phyloP scores from a whole-genome alignment of 37 sponge, comb jelly and placozoan genomes.

The Mnemiopsis leidyi region DNA sequence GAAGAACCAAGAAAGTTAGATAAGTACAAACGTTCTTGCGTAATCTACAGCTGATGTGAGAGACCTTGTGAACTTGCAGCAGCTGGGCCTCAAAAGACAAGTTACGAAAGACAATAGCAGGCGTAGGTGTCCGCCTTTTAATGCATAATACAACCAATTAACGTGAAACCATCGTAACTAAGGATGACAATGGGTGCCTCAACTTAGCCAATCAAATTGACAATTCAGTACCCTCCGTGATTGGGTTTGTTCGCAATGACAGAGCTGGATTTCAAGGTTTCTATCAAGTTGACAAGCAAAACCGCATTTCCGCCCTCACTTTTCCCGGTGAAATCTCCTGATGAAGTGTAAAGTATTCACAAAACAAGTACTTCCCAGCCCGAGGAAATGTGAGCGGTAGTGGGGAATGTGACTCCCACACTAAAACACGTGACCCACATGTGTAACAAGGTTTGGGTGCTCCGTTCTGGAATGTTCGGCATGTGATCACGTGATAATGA shows the following conservation, averaged over 20 bases:
- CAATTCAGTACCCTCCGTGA: neutral
- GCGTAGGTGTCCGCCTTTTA: neutral
- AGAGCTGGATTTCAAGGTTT: neutral
- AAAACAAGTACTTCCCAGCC: neutral
- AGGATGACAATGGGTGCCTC: neutral
- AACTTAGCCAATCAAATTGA: neutral
- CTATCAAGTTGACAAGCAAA: neutral
- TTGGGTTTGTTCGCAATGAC: neutral
- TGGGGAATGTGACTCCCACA: neutral
- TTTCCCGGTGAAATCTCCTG: neutral
- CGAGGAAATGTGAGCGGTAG: neutral
- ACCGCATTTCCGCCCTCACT: neutral
- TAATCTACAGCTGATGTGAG: too few species aligned
- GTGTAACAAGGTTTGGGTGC: neutral
- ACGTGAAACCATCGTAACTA: neutral
- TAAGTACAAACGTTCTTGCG: too few species aligned
- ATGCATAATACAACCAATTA: neutral
- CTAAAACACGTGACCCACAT: too few species aligned
- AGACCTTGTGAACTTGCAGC: too few species aligned
- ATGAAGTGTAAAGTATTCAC: neutral
- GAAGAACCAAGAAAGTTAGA: too few species aligned
- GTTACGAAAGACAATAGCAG: neutral
- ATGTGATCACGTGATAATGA: neutral
- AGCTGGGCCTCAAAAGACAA: too few species aligned
- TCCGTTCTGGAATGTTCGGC: neutral